These are phyloP conservation scores for Meteorus sp. DNA, from an alignment of 1,140 invertebrate genomes.

Conservation along the genomic window DNA sequence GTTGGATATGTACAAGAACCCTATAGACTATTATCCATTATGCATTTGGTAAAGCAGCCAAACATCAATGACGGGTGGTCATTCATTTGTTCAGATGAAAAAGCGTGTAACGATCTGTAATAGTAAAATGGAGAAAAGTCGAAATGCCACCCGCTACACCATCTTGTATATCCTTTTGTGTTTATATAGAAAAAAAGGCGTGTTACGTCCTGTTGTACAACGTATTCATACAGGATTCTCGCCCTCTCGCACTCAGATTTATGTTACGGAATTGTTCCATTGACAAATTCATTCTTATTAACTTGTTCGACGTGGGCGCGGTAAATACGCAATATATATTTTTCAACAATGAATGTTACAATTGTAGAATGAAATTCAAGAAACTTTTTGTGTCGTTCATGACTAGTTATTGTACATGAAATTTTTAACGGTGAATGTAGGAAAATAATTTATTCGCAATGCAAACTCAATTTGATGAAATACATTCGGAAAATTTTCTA, in stretches of 20 bases:
- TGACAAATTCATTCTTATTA: constrained; percentile 27
- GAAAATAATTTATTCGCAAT: too few relatives aligned
- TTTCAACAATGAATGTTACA: background rate
- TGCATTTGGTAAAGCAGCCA: constrained; percentile 42
- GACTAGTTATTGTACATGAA: too few relatives aligned
- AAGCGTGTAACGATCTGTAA: constrained; percentile 24
- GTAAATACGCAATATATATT: too few relatives aligned
- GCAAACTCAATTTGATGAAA: too few relatives aligned
- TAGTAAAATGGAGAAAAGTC: constrained; percentile 8
- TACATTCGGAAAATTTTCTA: too few relatives aligned
- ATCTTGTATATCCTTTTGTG: constrained; percentile 9
- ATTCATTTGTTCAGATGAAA: constrained; percentile 16
- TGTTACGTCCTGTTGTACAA: background rate
- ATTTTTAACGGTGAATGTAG: too few relatives aligned
- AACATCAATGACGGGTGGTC: constrained; percentile 43
- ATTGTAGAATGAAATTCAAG: constrained; percentile 2
- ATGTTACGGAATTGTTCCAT: constrained; percentile 10
- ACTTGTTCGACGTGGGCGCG: background rate
- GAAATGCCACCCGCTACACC: constrained; percentile 18
- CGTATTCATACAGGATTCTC: background rate
- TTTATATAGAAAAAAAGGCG: constrained; percentile 11
- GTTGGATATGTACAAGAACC: background rate
- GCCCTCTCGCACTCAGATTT: constrained; percentile 8
- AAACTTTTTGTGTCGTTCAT: too few relatives aligned
- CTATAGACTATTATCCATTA: constrained; percentile 23